Conservation (phyloP, 2,888 invertebrate genomes). For the Eupithecia subumbrata region DNA sequence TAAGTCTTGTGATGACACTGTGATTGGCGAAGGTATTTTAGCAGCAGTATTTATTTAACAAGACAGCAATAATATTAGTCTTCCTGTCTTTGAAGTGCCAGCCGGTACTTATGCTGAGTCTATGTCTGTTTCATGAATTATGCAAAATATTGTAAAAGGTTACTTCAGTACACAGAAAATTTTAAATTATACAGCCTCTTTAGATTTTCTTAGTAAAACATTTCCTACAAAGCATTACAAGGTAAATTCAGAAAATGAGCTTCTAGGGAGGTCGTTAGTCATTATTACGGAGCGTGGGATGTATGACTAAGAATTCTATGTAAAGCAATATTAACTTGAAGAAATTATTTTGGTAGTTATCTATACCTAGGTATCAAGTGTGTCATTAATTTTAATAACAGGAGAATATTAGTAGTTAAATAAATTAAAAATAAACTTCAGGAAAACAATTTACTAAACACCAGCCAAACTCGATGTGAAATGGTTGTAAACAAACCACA, state of each 20-base stretch:
- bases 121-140: constrained; percentile 50
- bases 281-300: constrained; percentile 62
- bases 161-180: constrained; percentile 39
- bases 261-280: constrained; percentile 56
- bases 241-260: constrained; percentile 41
- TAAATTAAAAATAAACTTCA: background rate
- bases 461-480: background rate
- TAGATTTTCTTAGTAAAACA: background rate
- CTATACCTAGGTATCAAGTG: constrained; percentile 20
- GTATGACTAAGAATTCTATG: constrained; percentile 62
- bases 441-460: background rate
- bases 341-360: constrained; percentile 50
- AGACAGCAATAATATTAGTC: constrained; percentile 49
- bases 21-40: constrained; percentile 37
- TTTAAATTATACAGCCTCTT: background rate
- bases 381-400: background rate
- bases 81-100: constrained; percentile 65
- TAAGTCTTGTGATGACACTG: constrained; percentile 41
- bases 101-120: constrained; percentile 47
- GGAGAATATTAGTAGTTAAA: background rate
- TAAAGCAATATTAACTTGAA: constrained; percentile 54
- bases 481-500: too few species aligned
- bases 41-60: constrained; percentile 41
- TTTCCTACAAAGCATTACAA: constrained; percentile 7
- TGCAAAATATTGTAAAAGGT: constrained; percentile 43